Conservation (phyloP, 2,888 invertebrate genomes). For the Trichopria drosophilae region DNA sequence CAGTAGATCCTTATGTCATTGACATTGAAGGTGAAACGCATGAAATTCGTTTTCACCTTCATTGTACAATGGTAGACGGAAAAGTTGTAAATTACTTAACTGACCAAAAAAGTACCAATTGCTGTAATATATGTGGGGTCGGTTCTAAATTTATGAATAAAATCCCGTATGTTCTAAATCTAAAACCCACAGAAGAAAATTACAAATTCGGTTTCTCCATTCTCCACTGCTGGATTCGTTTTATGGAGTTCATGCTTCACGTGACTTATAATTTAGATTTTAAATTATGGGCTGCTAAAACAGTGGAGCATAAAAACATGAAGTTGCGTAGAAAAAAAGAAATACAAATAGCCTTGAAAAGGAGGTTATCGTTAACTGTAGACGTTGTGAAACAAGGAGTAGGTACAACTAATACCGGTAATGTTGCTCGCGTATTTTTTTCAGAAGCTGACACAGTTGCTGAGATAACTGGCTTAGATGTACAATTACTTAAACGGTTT, state of each 20-base stretch:
- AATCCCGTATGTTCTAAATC: constrained; percentile 7
- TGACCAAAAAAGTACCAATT: constrained; percentile 8
- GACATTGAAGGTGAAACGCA: not conserved
- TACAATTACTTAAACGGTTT: constrained; percentile 10
- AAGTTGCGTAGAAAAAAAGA: constrained; percentile 11
- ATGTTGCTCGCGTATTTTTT: constrained; percentile 21
- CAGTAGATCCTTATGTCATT: not conserved
- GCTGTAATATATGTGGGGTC: constrained; percentile 19
- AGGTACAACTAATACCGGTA: constrained; percentile 18
- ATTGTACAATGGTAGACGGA: constrained; percentile 22
- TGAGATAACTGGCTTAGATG: constrained; percentile 12
- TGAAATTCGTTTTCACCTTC: too few relatives aligned
- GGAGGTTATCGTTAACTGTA: constrained; percentile 12
- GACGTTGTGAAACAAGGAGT: constrained; percentile 19
- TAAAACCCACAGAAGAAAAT: constrained; percentile 5
- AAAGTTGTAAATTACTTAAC: constrained; percentile 17
- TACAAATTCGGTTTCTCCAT: constrained; percentile 15
- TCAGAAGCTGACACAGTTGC: constrained; percentile 13
- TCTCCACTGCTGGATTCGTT: constrained; percentile 8
- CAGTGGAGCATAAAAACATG: too few relatives aligned
- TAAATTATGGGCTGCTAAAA: constrained; percentile 6
- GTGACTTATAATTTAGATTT: constrained; percentile 4
- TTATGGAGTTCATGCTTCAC: constrained; percentile 14
- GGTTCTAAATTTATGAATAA: constrained; percentile 15
- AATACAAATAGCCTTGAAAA: constrained; percentile 10